Base-by-base conservation (phyloP, 2,797 vertebrate species). In the Pantherophis vulpinus region DNA sequence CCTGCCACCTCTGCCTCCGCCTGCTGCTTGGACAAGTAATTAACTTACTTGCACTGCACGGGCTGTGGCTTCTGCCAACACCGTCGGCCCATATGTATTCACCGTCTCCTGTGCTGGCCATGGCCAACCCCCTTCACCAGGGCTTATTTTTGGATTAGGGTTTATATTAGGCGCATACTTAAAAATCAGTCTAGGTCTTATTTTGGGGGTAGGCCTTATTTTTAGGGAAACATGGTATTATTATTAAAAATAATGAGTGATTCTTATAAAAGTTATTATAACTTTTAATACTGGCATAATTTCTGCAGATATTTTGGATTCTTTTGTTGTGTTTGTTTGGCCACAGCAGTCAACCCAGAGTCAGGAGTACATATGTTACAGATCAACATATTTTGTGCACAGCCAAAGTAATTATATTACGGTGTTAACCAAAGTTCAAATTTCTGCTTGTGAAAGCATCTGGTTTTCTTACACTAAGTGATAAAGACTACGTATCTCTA, bases 271-370 rank as follows among this genome's bases (percentile, higher is more conserved):
- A 88, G 86, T 89, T 96, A n/a, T 1, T 90, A 94, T 32, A 74
- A 20, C 95, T 95, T 96, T 97, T 97, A 96, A 96, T 93, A 95
- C 58, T 47, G 87, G 91, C 95, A 97, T 96, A 87, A 91, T 93
- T 96, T 97, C 93, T 93, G 95, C 93, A 96, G 95, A 93, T 96
- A 96, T 97, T 97, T 95, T 95, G 95, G 86, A 74, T 96, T 94
- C 94, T 79, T 97, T 97, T 97, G 13, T 70, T 63, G 9, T 91
- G 94, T 96, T 97, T 97, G 93, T 88, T 96, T 93, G 95, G 93
- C 90, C 95, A 97, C 97, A 93, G 95, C 90, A 96, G 95, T 94
- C 94, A 98, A 97, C 92, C 94, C 91, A 95, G 59, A 94, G 95
- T 96, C 95, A 96, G 89, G 94, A 97, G 96, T 61, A 91, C 70